Evolutionary conservation across 2,113 vertebrate species (phyloP).

Genomic region (Nycticebus coucang): DNA sequence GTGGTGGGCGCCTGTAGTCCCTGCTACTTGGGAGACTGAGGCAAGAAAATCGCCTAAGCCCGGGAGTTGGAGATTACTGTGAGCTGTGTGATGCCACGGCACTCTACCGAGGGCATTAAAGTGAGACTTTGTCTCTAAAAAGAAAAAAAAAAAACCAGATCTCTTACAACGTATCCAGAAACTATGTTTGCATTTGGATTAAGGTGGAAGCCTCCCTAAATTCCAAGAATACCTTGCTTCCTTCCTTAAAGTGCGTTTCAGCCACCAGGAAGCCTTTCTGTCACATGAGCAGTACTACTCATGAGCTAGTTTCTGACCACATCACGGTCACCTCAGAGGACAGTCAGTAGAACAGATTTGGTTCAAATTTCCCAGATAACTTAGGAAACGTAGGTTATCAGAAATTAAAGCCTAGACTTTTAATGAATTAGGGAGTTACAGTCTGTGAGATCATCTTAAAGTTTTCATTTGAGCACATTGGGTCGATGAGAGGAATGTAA

Average conservation of each 20-base stretch:
- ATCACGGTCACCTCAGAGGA: rapidly evolving
- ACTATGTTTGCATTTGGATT: neutral
- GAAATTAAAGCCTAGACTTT: neutral
- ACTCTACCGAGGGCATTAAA: too few species aligned
- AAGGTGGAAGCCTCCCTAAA: neutral
- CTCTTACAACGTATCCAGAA: neutral
- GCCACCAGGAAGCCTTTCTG: rapidly evolving
- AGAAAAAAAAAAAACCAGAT: neutral
- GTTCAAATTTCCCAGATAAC: neutral
- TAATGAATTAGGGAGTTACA: neutral
- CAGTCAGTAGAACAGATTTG: neutral
- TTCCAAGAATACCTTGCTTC: neutral
- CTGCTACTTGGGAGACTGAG: too few species aligned
- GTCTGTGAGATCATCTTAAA: neutral
- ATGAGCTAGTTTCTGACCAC: neutral
- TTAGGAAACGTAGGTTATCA: neutral
- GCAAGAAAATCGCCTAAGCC: too few species aligned
- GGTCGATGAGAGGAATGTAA: neutral
- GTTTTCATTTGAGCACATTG: neutral
- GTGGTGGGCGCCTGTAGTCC: too few species aligned
- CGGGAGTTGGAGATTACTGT: too few species aligned
- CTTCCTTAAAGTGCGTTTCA: neutral
- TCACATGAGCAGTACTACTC: neutral
- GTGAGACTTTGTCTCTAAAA: too few species aligned
- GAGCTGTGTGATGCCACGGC: too few species aligned